A percentile compares a stretch with the other conserved stretches of the same genome.
Evolutionary conservation across 2,888 invertebrate species (phyloP).

Genomic region (Machimus rusticus): DNA sequence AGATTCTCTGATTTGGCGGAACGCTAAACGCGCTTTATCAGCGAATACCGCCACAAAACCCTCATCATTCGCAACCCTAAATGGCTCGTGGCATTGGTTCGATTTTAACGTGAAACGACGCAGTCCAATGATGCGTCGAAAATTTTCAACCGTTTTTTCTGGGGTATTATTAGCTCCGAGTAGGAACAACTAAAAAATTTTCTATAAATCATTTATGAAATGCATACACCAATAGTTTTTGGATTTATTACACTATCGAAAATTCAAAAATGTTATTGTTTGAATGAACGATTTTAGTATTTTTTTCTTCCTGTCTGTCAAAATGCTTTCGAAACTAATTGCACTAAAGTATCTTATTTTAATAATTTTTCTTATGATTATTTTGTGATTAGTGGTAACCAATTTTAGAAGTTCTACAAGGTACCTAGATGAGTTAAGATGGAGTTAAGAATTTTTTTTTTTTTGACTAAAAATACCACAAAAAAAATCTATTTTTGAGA

Average conservation of each 20-base stretch:
- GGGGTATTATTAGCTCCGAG: not conserved
- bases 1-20: conserved; percentile 2
- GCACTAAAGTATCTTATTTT: too few species aligned
- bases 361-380: too few species aligned
- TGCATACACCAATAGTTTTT: not conserved
- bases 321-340: too few species aligned
- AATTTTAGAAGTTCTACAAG: too few species aligned
- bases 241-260: not conserved
- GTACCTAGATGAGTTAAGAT: too few species aligned
- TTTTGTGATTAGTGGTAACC: too few species aligned
- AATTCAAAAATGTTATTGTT: not conserved
- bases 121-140: not conserved
- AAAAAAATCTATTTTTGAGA: too few species aligned
- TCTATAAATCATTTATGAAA: not conserved
- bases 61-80: not conserved
- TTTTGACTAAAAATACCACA: too few species aligned
- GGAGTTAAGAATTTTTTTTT: too few species aligned
- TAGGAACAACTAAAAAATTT: not conserved
- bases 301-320: not conserved
- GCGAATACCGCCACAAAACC: not conserved
- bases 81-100: conserved; percentile 22
- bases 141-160: not conserved
- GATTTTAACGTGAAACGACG: not conserved
- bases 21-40: not conserved
- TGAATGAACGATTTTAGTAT: not conserved